Evolutionary conservation across 2,797 vertebrate genomes (phyloP).

Genomic region (Spinus pinus): DNA sequence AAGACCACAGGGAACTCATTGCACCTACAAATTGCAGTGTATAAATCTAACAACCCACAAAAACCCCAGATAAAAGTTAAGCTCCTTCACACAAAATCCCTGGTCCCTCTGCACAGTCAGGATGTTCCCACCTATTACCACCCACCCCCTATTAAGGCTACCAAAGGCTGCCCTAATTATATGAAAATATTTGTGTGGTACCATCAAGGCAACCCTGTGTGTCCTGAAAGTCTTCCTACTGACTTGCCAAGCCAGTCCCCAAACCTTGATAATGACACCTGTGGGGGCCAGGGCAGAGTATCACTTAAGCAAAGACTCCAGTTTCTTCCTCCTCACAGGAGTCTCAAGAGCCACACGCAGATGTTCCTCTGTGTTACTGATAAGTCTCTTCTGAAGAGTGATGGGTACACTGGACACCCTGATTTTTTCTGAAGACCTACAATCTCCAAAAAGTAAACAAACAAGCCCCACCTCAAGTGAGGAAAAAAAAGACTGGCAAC

Average conservation of each 20-base stretch:
- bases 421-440: background rate
- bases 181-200: background rate
- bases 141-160: background rate
- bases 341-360: background rate
- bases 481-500: background rate
- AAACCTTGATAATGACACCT: background rate
- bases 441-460: background rate
- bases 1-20: background rate
- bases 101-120: background rate
- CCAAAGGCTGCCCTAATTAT: background rate
- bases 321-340: background rate
- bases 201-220: background rate
- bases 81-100: background rate
- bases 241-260: background rate
- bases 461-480: background rate
- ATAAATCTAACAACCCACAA: background rate
- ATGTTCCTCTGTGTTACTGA: background rate
- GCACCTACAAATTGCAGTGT: background rate
- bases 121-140: background rate
- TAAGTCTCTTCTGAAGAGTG: background rate
- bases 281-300: background rate
- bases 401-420: background rate
- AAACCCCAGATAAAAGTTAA: background rate
- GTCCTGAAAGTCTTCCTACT: background rate
- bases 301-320: background rate